These are phyloP conservation scores for Tadarida brasiliensis DNA, from an alignment of 2,797 vertebrate genomes.

Conservation along the genomic window DNA sequence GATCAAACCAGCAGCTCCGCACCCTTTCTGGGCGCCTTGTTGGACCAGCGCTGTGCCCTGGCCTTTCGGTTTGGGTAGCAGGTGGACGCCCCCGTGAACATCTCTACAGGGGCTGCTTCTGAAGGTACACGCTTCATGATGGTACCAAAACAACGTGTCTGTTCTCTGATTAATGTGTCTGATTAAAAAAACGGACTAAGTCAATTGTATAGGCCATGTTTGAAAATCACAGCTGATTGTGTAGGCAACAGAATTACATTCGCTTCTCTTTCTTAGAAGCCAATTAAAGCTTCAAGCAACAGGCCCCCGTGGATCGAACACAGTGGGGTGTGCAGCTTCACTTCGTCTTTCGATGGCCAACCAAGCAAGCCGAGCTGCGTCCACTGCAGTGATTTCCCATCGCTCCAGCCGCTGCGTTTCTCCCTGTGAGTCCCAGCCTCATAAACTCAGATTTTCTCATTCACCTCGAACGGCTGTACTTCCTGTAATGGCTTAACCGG, in stretches of 20 bases:
- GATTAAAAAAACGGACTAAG: not conserved
- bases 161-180: not conserved
- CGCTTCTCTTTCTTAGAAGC: not conserved
- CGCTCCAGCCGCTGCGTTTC: conserved; percentile 11
- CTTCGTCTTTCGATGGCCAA: not conserved
- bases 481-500: conserved; percentile 49
- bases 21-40: not conserved
- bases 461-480: conserved; percentile 63
- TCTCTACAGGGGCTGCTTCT: not conserved
- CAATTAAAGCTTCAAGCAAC: not conserved
- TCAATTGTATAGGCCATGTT: not conserved
- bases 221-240: not conserved
- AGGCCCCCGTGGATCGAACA: not conserved
- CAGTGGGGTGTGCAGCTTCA: rapidly evolving
- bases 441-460: conserved; percentile 73
- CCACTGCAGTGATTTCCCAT: not conserved
- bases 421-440: conserved; percentile 34
- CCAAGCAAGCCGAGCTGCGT: not conserved
- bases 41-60: not conserved
- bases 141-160: not conserved
- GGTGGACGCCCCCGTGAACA: not conserved
- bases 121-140: not conserved
- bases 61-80: not conserved
- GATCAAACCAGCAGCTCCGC: not conserved
- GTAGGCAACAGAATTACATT: not conserved